These are phyloP conservation scores for Enteromius viviparus DNA, from an alignment of 2,797 vertebrate genomes.

Conservation along the genomic window DNA sequence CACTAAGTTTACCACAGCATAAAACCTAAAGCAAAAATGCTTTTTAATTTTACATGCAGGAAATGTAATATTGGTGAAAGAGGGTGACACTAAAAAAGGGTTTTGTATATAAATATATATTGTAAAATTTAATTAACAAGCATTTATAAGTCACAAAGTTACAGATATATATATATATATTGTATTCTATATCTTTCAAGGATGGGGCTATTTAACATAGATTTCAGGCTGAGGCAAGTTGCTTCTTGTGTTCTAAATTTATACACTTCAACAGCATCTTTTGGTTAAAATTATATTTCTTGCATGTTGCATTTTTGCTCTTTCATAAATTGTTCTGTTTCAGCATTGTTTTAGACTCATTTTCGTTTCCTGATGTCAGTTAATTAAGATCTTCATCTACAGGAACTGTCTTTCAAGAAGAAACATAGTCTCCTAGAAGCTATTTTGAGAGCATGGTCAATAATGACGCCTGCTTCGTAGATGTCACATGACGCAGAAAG, in stretches of 20 bases:
- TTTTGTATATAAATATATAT: too few relatives aligned
- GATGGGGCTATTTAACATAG: too few relatives aligned
- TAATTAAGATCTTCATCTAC: neutral
- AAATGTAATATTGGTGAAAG: neutral
- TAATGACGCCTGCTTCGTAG: neutral
- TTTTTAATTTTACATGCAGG: neutral
- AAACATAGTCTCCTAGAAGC: neutral
- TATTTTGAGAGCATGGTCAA: constrained; percentile 5
- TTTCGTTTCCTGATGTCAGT: neutral
- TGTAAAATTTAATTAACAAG: too few relatives aligned
- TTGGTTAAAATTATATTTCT: neutral
- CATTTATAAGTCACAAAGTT: too few relatives aligned
- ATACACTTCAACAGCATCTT: neutral
- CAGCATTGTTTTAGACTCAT: too few relatives aligned
- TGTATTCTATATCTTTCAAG: too few relatives aligned
- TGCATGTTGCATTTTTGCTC: neutral
- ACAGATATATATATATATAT: too few relatives aligned
- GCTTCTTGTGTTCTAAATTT: too few relatives aligned
- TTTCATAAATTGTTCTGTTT: neutral
- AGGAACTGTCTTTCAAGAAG: neutral
- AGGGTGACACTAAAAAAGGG: too few relatives aligned
- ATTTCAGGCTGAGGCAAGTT: too few relatives aligned
- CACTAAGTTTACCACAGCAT: neutral
- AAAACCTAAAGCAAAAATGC: neutral
- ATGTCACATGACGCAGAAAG: constrained; percentile 21